phyloP scores from a whole-genome alignment of 2,113 vertebrate species.

The Psophia crepitans region DNA sequence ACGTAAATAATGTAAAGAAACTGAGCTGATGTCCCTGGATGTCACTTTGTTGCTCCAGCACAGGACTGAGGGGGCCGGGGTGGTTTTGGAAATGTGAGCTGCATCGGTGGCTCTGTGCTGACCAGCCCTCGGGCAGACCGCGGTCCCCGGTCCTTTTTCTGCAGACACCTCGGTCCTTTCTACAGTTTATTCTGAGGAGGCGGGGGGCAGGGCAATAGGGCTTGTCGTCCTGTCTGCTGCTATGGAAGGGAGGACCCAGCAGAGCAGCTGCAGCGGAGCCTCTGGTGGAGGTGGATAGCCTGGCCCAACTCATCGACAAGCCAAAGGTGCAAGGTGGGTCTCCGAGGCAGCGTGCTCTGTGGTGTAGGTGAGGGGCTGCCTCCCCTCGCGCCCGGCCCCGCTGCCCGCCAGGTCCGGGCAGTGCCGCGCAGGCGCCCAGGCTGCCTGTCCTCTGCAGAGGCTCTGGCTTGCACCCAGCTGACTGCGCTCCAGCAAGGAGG shows the following conservation, averaged over 20 bases:
- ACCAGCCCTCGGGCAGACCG: too few species aligned
- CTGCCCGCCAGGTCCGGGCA: rapidly evolving
- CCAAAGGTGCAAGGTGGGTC: rapidly evolving
- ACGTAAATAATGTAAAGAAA: not conserved
- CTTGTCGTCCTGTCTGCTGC: not conserved
- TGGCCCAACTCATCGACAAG: rapidly evolving
- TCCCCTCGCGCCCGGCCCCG: rapidly evolving
- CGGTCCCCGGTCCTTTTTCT: not conserved
- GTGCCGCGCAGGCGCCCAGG: not conserved
- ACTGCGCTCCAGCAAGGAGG: not conserved
- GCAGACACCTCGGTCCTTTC: too few species aligned
- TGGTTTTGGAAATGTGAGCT: not conserved
- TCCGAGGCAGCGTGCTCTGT: rapidly evolving
- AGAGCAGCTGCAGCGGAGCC: not conserved
- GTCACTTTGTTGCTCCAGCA: not conserved
- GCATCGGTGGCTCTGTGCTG: not conserved
- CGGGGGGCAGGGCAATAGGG: too few species aligned
- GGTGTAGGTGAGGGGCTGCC: not conserved
- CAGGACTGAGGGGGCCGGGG: too few species aligned
- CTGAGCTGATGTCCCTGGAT: not conserved
- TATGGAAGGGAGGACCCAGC: not conserved
- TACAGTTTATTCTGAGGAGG: too few species aligned
- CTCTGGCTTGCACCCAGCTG: not conserved
- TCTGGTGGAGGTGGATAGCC: rapidly evolving
- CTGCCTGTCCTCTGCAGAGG: not conserved